Evolutionary conservation across 2,888 invertebrate species (phyloP), one percentile per base, ranked within the genome.

Genomic region (Lithosia quadra): DNA sequence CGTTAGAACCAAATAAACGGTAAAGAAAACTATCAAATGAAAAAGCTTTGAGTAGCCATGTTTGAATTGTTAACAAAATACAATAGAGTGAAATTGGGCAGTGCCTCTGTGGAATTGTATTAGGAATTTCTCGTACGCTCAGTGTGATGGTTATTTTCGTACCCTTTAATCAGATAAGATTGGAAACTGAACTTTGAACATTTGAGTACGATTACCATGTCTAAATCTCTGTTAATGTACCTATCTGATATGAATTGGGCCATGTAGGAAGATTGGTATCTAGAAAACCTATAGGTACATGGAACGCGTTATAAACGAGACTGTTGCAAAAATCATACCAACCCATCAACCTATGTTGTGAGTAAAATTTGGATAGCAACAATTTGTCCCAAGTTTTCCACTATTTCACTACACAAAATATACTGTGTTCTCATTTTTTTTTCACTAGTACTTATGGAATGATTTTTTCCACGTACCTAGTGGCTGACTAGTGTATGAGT

Each of bases 151-250:
- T 63, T 72, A 67, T 67, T 71, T 72, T 65, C 70, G 28, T 68
- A 65, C 61, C 56, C 60, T 61, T 65, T 67, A 34, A 63, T 69
- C 66, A 56, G 67, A 73, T 80, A 66, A 69, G 61, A 69, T 68
- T 73, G 43, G 63, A 59, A 68, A 79, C 75, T 80, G 67, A 77
- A 74, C 72, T 77, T 77, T 80, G 74, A 76, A 71, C 68, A 34
- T 71, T 68, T 71, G 78, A 68, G 69, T 70, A 67, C 58, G 70
- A 73, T 72, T 65, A 73, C 69, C 74, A 73, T 78, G 69, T 74
- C 43, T 61, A 70, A 73, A 76, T 74, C 66, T 70, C 56, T 58
- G 70, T 76, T 80, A 72, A 75, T 75, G 68, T n/a, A n/a, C n/a
- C n/a, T 71, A 67, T 71, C 63, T 66, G 62, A 49, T 71, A 65